Conservation (phyloP, 2,888 invertebrate genomes). For the Drosophila hawaiiensis region DNA sequence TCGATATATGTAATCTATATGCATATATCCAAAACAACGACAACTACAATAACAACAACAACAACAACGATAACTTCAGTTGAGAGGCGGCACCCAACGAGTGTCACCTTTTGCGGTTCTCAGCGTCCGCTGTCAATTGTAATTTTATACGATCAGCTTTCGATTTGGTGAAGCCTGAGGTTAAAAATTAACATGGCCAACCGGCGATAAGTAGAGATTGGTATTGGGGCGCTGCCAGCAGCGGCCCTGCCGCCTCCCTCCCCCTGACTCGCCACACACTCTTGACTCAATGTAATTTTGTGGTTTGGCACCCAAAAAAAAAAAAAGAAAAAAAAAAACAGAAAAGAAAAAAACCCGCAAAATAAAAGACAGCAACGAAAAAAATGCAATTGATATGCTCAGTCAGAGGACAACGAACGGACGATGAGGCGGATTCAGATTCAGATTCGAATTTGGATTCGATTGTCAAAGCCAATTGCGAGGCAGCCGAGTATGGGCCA, state of each 20-base stretch:
- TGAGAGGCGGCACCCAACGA: slow-evolving; percentile 64
- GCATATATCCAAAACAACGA: slow-evolving; percentile 51
- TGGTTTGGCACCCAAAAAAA: slow-evolving; percentile 63
- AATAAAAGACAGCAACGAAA: slow-evolving; percentile 25
- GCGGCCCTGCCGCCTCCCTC: not conserved
- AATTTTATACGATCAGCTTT: slow-evolving; percentile 80
- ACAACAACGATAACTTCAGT: slow-evolving; percentile 8
- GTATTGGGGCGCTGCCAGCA: slow-evolving; percentile 61
- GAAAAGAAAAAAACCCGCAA: slow-evolving; percentile 16
- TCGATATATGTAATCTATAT: slow-evolving; percentile 64
- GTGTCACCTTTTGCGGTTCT: slow-evolving; percentile 79
- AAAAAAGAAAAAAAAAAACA: slow-evolving; percentile 3
- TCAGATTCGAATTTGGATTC: slow-evolving; percentile 64
- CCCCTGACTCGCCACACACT: slow-evolving; percentile 7
- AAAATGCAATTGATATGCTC: slow-evolving; percentile 72
- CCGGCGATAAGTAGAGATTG: slow-evolving; percentile 76
- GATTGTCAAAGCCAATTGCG: slow-evolving; percentile 75
- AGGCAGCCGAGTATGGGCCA: slow-evolving; percentile 54
- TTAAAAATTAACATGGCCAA: slow-evolving; percentile 79
- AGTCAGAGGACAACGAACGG: slow-evolving; percentile 50
- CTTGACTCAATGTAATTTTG: slow-evolving; percentile 72
- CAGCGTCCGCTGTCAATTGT: slow-evolving; percentile 74
- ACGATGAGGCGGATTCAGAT: slow-evolving; percentile 44
- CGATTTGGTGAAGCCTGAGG: slow-evolving; percentile 81
- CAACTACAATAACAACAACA: slow-evolving; percentile 29